Conservation (phyloP, 2,888 invertebrate species). For the Mimas tiliae region DNA sequence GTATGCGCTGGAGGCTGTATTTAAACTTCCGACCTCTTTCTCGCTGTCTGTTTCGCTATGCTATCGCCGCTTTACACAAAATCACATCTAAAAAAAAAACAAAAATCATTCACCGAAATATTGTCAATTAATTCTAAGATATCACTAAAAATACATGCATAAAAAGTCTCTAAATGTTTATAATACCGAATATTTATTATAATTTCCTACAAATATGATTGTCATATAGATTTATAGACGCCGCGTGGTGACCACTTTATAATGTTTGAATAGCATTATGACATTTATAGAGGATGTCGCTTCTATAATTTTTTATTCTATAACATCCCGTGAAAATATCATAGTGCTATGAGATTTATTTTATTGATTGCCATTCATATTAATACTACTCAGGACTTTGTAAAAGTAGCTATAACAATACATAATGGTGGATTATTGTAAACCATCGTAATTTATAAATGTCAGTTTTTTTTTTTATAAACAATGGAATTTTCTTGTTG, state of each 20-base stretch:
- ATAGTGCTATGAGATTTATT: not conserved
- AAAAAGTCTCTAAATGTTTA: not conserved
- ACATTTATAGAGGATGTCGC: constrained; percentile 19
- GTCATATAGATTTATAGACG: not conserved
- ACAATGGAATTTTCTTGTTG: constrained; percentile 5
- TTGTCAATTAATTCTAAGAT: no score
- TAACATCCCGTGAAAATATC: not conserved
- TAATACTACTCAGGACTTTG: not conserved
- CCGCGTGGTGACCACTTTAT: constrained; percentile 3
- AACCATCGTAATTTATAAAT: not conserved
- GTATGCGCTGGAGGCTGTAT: no score
- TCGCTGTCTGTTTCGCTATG: no score
- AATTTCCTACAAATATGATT: constrained; percentile 1
- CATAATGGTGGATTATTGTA: not conserved
- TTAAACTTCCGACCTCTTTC: no score
- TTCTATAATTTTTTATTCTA: not conserved
- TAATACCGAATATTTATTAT: not conserved
- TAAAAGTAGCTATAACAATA: not conserved
- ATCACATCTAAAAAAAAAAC: not conserved
- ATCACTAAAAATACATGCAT: no score
- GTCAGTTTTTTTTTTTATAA: not conserved
- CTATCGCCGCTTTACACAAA: not conserved
- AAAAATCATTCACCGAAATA: no score
- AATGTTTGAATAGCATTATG: not conserved
- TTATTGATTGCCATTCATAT: not conserved